A percentile compares a stretch with the other conserved stretches of the same genome.
Conservation (phyloP, 2,888 invertebrate species). For the Noctua fimbriata region DNA sequence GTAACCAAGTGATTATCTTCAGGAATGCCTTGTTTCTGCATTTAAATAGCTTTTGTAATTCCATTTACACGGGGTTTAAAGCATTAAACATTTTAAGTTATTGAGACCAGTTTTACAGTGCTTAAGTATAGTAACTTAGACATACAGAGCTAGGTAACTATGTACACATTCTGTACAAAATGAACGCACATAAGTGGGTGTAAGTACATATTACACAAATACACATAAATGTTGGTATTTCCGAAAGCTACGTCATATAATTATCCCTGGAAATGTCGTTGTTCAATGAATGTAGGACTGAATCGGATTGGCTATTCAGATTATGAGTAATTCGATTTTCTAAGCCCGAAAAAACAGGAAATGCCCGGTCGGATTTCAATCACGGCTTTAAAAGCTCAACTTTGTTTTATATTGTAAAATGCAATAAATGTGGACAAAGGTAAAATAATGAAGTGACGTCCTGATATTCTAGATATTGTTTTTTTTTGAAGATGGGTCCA, state of each 20-base stretch:
- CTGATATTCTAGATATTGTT: constrained; percentile 19
- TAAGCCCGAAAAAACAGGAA: constrained; percentile 2
- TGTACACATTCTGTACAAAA: neutral
- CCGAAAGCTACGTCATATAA: constrained; percentile 6
- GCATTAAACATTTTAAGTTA: constrained; percentile 14
- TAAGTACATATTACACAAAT: neutral
- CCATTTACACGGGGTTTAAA: constrained; percentile 11
- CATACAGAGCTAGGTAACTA: neutral
- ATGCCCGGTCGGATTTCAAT: neutral
- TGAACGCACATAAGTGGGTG: neutral
- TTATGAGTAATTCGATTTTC: constrained; percentile 30
- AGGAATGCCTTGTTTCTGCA: constrained; percentile 1
- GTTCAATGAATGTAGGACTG: constrained; percentile 1
- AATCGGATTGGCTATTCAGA: neutral
- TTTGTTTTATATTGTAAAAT: neutral
- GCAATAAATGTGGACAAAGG: neutral
- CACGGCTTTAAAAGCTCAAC: neutral
- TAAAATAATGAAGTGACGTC: neutral
- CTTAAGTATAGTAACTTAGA: neutral
- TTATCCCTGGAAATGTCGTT: constrained; percentile 23
- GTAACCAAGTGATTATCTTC: neutral
- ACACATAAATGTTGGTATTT: constrained; percentile 23
- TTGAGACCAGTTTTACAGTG: constrained; percentile 6
- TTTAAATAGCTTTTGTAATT: constrained; percentile 22
- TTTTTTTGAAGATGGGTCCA: constrained; percentile 38